These are phyloP conservation scores for Gymnarchus niloticus DNA, from an alignment of 2,113 vertebrate species.

Conservation along the genomic window DNA sequence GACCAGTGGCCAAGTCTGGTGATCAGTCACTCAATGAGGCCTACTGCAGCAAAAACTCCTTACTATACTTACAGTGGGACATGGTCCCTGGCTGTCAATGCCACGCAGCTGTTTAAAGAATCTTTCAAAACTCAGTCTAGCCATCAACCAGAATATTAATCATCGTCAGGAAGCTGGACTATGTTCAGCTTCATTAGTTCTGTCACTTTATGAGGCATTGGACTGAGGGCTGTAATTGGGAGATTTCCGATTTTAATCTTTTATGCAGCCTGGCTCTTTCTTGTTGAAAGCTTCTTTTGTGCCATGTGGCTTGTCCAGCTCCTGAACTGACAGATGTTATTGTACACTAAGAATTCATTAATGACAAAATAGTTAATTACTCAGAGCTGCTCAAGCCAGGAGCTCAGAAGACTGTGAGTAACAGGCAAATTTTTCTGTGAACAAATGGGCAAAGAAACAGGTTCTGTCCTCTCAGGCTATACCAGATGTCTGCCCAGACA, in stretches of 20 bases:
- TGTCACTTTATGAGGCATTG: not conserved
- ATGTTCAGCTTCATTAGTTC: not conserved
- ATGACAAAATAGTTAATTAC: not conserved
- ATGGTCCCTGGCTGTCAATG: no score
- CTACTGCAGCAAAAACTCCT: no score
- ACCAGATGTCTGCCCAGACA: not conserved
- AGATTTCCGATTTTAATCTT: not conserved
- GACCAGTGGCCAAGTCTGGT: not conserved
- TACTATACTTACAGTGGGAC: not conserved
- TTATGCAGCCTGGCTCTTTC: no score
- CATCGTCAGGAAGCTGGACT: no score
- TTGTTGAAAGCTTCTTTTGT: no score
- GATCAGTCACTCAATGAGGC: not conserved
- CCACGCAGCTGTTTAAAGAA: no score
- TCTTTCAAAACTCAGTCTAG: not conserved
- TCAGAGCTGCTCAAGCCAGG: not conserved
- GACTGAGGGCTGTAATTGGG: not conserved
- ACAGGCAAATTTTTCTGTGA: slow-evolving; percentile 13
- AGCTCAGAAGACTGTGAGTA: not conserved
- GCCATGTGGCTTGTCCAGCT: no score
- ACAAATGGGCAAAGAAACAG: not conserved
- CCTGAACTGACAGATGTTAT: not conserved
- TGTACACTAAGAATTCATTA: not conserved
- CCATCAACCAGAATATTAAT: not conserved
- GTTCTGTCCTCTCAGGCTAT: not conserved